Conservation (phyloP, 1,140 invertebrate genomes). For the Aphis gossypii region DNA sequence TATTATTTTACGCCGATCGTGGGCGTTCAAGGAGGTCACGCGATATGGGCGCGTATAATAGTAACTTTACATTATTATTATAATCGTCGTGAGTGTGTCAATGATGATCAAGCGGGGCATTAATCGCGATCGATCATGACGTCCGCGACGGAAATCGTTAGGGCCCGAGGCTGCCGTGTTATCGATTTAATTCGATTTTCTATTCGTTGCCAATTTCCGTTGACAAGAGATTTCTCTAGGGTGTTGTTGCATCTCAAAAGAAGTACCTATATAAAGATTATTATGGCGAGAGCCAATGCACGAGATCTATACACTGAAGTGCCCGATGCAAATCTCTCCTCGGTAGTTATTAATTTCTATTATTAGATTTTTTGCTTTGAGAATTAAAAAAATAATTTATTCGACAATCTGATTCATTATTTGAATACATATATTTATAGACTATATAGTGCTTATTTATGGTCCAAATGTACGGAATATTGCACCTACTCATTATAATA, state of each 20-base stretch:
- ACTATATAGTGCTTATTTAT: background rate
- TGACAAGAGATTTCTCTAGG: background rate
- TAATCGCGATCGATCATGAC: background rate
- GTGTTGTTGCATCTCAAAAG: background rate
- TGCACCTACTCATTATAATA: too few species aligned
- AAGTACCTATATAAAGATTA: background rate
- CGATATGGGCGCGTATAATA: background rate
- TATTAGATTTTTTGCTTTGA: background rate
- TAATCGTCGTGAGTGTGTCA: background rate
- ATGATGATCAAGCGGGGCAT: background rate
- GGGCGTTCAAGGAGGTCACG: slow-evolving; percentile 32
- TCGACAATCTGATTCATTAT: background rate
- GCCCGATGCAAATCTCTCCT: background rate
- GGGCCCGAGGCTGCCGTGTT: background rate
- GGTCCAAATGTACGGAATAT: background rate
- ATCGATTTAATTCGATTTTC: background rate
- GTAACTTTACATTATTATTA: background rate
- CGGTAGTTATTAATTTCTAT: background rate
- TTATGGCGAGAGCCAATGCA: background rate
- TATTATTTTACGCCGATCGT: background rate
- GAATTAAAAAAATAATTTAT: background rate
- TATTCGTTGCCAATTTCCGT: background rate
- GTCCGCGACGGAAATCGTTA: background rate
- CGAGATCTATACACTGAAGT: background rate
- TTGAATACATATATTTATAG: background rate